These are phyloP conservation scores for Julus scandinavius DNA, from an alignment of 2,888 invertebrate species.

Conservation along the genomic window DNA sequence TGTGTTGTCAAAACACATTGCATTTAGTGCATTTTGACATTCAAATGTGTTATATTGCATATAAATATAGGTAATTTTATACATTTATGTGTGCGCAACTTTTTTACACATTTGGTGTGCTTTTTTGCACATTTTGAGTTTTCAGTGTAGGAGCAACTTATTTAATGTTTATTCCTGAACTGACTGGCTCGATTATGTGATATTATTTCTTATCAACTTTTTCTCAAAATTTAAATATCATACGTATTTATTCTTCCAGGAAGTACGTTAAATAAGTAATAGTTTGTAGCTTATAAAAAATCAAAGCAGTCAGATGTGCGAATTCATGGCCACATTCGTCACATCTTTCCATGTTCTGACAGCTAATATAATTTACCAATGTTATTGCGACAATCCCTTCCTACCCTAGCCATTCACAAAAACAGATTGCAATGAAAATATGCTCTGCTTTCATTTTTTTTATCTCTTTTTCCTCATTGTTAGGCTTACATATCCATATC, in stretches of 20 bases:
- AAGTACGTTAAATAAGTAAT: not conserved
- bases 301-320: not conserved
- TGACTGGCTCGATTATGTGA: not conserved
- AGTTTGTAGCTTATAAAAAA: not conserved
- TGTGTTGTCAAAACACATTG: no score
- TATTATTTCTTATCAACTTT: not conserved
- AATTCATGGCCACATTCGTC: constrained; percentile 19
- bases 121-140: no score
- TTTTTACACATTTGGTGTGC: no score
- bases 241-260: not conserved
- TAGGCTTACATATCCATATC: constrained; percentile 23
- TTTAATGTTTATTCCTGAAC: no score
- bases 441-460: not conserved
- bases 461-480: not conserved
- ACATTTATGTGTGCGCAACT: no score
- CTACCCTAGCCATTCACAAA: not conserved
- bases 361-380: not conserved
- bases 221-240: not conserved
- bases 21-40: no score
- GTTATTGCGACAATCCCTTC: not conserved
- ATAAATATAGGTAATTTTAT: no score
- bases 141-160: no score
- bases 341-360: not conserved
- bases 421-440: not conserved
- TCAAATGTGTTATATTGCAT: no score